phyloP scores from a whole-genome alignment of 2,113 vertebrate genomes.

The Macquaria ambigua region DNA sequence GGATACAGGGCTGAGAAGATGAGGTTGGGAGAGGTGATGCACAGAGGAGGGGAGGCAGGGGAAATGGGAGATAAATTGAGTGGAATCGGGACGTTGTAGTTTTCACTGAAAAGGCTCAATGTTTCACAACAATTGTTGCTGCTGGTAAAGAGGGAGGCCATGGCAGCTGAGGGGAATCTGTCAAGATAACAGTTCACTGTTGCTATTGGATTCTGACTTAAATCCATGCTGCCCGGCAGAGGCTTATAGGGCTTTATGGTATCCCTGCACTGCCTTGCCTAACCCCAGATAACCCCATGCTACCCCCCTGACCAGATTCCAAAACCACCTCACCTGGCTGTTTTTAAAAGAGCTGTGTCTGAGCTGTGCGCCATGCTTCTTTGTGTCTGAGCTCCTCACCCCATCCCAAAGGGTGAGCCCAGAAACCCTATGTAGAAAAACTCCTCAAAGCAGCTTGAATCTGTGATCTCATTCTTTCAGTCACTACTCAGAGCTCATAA shows the following conservation, averaged over 20 bases:
- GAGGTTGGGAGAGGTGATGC: slow-evolving; percentile 28
- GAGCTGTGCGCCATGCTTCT: too few relatives aligned
- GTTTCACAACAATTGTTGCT: slow-evolving; percentile 40
- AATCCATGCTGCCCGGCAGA: slow-evolving; percentile 28
- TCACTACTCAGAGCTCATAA: slow-evolving; percentile 12
- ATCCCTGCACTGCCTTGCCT: slow-evolving; percentile 7
- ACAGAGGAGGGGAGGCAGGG: background rate
- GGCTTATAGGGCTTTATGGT: slow-evolving; percentile 38
- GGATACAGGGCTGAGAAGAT: slow-evolving; percentile 32
- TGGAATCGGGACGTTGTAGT: slow-evolving; percentile 35
- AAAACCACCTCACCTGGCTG: background rate
- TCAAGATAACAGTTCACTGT: slow-evolving; percentile 56
- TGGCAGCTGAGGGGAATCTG: slow-evolving; percentile 39
- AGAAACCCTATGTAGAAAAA: background rate
- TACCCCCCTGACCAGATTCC: background rate
- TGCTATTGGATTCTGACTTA: slow-evolving; percentile 43
- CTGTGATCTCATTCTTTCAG: background rate
- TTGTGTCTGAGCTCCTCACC: background rate
- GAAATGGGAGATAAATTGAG: slow-evolving; percentile 35
- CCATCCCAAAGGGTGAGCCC: background rate
- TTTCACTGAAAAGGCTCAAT: slow-evolving; percentile 33
- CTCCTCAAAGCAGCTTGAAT: slow-evolving; percentile 11
- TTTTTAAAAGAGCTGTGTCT: background rate
- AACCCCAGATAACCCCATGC: slow-evolving; percentile 25
- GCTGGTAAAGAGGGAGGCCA: slow-evolving; percentile 49